Conservation (phyloP, 2,888 invertebrate species). For the Minunthozetes semirufus region DNA sequence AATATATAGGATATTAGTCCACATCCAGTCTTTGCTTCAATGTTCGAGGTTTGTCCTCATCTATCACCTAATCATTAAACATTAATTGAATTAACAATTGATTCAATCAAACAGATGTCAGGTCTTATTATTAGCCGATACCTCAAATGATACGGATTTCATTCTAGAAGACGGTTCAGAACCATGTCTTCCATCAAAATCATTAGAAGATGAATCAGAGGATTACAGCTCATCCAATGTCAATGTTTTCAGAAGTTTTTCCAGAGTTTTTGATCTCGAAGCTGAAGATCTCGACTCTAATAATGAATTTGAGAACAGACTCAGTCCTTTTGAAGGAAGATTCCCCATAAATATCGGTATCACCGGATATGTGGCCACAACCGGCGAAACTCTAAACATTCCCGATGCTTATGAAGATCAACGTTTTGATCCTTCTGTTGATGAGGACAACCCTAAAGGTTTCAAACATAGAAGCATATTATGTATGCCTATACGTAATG, state of each 20-base stretch:
- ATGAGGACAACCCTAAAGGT: conserved; percentile 45
- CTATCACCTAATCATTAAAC: not conserved
- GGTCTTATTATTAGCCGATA: conserved; percentile 8
- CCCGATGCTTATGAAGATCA: conserved; percentile 79
- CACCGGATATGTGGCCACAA: conserved; percentile 87
- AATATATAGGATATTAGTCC: conserved; percentile 83
- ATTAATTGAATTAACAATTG: not conserved
- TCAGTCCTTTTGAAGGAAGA: conserved; percentile 77
- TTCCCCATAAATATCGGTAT: conserved; percentile 93
- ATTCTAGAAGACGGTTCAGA: not conserved
- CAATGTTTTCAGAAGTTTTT: conserved; percentile 64
- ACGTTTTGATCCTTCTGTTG: conserved; percentile 64
- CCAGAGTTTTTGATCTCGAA: conserved; percentile 86
- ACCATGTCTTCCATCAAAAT: not conserved
- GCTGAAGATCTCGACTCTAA: conserved; percentile 65
- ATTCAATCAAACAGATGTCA: conserved; percentile 5
- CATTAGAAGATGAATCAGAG: not conserved
- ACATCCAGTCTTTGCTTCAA: conserved; percentile 86
- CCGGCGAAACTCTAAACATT: conserved; percentile 90
- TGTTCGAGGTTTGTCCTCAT: conserved; percentile 68
- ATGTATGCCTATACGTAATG: conserved; percentile 94
- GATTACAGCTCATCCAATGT: not conserved
- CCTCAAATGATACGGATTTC: not conserved
- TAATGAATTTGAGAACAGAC: conserved; percentile 17
- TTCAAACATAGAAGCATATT: conserved; percentile 83